Base-by-base conservation (phyloP, 1,140 invertebrate species). In the Leptinotarsa defecta region DNA sequence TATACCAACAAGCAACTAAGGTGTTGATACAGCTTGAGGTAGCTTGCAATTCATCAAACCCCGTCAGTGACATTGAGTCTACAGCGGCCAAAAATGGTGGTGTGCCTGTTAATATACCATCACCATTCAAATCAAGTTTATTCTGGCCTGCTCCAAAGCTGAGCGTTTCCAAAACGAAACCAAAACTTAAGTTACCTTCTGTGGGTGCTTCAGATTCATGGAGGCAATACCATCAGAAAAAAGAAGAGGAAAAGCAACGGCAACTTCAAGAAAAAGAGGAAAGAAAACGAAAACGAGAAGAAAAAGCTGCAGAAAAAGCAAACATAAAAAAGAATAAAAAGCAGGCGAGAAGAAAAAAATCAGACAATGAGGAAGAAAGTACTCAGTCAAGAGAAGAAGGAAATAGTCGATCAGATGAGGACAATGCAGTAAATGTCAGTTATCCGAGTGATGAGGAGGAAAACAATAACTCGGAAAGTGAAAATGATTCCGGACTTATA, bases 311-410 rank as follows among this genome's bases (percentile, higher is more conserved):
- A 17, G 52, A 57, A 57, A 57, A 57, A 57, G 52, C 52, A 57
- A 57, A 57, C 52, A 57, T 34, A 8, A 34, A 34, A 34, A 34
- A 57, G 5, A 57, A n/a, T 57, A 57, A 57, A 57, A 57, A 57
- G 52, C 52, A n/a, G n/a, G 52, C n/a, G n/a, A 57, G 13, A 57
- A 57, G 52, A n/a, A n/a, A 17, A 57, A 57, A 57, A 57, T 57
- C 52, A 57, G 49, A 57, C 49, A 57, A 57, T 57, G 49, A 57
- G 49, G 49, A 57, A 57, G n/a, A 57, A 57, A 57, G n/a, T n/a
- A 57, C 49, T n/a, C 49, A 57, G n/a, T 57, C n/a, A 57, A 57
- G 49, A 57, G 52, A 57, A 57, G 52, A 57, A 57, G 52, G 52
- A 57, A 57, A 57, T 17, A 57, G 13, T 57, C 52, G n/a, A 57